Conservation (phyloP, 2,797 vertebrate genomes). For the Amblyraja radiata region DNA sequence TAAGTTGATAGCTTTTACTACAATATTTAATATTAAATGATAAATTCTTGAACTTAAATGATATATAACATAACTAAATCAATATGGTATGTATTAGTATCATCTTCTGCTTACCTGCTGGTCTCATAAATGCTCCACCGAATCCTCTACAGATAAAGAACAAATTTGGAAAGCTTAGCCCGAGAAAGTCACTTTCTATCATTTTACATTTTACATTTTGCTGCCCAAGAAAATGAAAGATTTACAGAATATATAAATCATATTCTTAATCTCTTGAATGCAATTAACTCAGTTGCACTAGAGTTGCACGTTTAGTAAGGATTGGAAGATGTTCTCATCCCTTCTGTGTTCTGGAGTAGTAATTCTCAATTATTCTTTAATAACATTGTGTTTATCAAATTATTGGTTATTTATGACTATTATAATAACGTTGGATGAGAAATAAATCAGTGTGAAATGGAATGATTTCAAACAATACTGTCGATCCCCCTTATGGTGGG, state of each 20-base stretch:
- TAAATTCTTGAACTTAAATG: background rate
- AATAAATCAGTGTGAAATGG: too few relatives aligned
- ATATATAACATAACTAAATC: background rate
- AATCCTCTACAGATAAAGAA: constrained; percentile 69
- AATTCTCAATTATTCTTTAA: background rate
- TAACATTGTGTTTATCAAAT: background rate
- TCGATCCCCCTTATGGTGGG: too few relatives aligned
- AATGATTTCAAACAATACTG: too few relatives aligned
- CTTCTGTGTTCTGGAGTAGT: background rate
- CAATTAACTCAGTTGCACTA: background rate
- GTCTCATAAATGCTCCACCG: constrained; percentile 86
- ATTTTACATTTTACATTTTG: background rate
- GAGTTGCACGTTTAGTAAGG: background rate
- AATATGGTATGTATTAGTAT: background rate
- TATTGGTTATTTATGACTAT: too few relatives aligned
- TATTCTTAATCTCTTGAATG: background rate
- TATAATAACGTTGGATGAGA: too few relatives aligned
- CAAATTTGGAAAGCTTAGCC: background rate
- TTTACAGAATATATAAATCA: background rate
- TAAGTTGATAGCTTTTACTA: background rate
- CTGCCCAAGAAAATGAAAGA: background rate
- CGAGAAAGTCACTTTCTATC: background rate
- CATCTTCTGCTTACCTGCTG: constrained; percentile 67
- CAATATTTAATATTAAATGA: background rate
- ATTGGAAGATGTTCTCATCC: too few relatives aligned